Evolutionary conservation across 2,113 vertebrate genomes (phyloP).

Genomic region (Nothoprocta perdicaria): DNA sequence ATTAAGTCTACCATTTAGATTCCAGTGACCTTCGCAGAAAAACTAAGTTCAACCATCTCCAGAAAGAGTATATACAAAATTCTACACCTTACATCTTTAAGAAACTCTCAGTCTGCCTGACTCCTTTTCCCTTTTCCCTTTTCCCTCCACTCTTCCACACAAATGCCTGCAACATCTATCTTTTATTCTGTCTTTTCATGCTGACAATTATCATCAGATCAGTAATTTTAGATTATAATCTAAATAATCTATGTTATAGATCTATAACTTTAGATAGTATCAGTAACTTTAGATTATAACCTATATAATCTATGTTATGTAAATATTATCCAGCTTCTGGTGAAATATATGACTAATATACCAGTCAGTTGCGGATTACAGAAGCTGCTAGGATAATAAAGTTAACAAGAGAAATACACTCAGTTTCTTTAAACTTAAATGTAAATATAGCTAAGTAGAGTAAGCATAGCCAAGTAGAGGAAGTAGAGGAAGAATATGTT

Average conservation of each 20-base stretch:
- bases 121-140: not conserved
- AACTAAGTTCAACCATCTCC: not conserved
- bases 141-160: not conserved
- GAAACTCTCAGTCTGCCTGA: not conserved
- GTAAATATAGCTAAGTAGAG: not conserved
- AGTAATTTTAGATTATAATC: not conserved
- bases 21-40: not conserved
- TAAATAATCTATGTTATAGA: not conserved
- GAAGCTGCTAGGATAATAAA: not conserved
- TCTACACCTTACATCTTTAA: not conserved
- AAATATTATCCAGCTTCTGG: not conserved
- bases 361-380: not conserved
- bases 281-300: not conserved
- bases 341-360: not conserved
- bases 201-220: not conserved
- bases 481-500: not conserved
- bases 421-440: not conserved
- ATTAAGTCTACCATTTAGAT: not conserved
- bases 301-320: not conserved
- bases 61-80: accelerated
- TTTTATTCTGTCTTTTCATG: not conserved
- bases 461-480: not conserved
- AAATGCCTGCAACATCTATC: not conserved
- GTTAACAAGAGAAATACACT: not conserved
- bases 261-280: not conserved